Evolutionary conservation across 2,113 vertebrate genomes (phyloP).

Genomic region (Tragelaphus buxtoni): DNA sequence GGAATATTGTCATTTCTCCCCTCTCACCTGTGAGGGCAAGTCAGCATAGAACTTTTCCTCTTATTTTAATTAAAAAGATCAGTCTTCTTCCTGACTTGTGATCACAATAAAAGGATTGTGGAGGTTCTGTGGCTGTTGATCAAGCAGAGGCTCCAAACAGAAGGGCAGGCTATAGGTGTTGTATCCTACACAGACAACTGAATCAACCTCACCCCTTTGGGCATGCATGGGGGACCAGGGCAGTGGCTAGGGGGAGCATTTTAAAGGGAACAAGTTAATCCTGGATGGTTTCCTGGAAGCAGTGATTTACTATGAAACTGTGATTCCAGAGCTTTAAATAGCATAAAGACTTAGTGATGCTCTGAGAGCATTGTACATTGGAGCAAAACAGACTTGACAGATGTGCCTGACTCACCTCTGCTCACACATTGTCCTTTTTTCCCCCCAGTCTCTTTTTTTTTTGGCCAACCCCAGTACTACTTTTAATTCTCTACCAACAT

Average conservation of each 20-base stretch:
- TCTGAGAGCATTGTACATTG: neutral
- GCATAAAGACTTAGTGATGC: neutral
- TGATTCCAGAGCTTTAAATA: neutral
- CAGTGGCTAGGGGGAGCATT: neutral
- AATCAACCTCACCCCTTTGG: neutral
- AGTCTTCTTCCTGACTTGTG: neutral
- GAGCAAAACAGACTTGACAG: neutral
- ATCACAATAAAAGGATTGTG: neutral
- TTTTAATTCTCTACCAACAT: neutral
- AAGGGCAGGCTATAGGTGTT: neutral
- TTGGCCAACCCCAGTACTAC: neutral
- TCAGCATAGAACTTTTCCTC: neutral
- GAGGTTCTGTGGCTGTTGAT: neutral
- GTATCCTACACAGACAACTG: too few relatives aligned
- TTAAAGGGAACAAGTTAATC: neutral
- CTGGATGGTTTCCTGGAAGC: neutral
- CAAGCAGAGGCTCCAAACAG: neutral
- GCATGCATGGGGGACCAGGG: neutral
- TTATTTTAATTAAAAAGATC: neutral
- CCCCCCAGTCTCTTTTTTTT: neutral
- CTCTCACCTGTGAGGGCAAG: neutral
- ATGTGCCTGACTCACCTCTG: too few relatives aligned
- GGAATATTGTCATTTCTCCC: neutral
- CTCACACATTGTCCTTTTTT: fast-evolving
- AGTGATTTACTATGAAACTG: neutral